Evolutionary conservation across 1,140 invertebrate genomes (phyloP), one percentile per base, ranked within the genome.

Genomic region (Neodiprion pinetum): DNA sequence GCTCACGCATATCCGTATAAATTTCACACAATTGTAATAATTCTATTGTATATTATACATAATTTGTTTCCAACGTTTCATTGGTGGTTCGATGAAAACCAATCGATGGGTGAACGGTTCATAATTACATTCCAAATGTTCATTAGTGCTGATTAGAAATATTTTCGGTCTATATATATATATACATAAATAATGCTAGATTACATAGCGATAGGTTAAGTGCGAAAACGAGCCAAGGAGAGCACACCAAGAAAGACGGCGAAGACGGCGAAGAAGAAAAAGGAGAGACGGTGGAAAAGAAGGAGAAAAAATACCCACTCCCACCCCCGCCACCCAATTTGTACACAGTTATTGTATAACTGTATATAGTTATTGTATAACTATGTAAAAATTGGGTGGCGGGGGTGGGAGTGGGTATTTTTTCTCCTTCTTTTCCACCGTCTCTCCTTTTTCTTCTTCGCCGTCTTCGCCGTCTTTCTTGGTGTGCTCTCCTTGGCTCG

Each of bases 181-280:
- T 53, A 88, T 88, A 85, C 86, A 87, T 88, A 88, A 85, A 84
- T 88, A 28, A 72, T 47, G 21, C 73, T 67, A 21, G 23, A 71
- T 21, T 70, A 61, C 40, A 74, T 12, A 66, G 65, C 67, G 50
- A 48, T 48, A 66, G 47, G 2, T 50, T 40, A 48, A 61, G 48
- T 66, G 23, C 67, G 17, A 72, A 65, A 28, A 17, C 61, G 49
- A 72, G 28, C 11, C 40, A 65, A 68, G 61, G 23, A 68, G 17
- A 21, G 61, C 50, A 66, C 49, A 72, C 65, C 28, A 67, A 75
- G 17, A 73, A 74, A 48, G 71, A 73, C 49, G 77, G 75, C 75
- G 75, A 73, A 8, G 74, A 78, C 0, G 40, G 12, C 67, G 70
- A 71, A 17, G 23, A 71, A 48, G 53, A 0, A 17, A 48, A 3